These are phyloP conservation scores for Ibycter americanus DNA, from an alignment of 2,797 vertebrate genomes.

Conservation along the genomic window DNA sequence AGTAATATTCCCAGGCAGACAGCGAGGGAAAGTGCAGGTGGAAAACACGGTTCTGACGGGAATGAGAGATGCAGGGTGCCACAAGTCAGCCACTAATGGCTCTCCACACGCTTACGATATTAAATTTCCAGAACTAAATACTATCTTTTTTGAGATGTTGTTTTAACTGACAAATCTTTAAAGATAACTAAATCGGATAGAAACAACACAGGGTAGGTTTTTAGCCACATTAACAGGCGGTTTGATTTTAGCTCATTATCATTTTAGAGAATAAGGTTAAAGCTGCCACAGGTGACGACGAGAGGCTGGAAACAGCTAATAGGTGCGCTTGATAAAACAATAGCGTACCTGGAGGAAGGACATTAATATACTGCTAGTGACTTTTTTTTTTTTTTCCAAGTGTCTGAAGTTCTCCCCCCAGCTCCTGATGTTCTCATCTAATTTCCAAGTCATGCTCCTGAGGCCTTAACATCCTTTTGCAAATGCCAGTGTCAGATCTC, in stretches of 20 bases:
- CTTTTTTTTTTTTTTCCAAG: neutral
- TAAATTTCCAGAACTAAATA: neutral
- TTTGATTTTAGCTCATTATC: neutral
- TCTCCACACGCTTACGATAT: neutral
- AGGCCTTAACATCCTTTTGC: neutral
- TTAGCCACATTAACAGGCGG: neutral
- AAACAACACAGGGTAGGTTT: neutral
- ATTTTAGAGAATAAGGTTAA: slow-evolving; percentile 3
- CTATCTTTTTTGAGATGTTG: neutral
- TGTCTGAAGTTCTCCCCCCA: neutral
- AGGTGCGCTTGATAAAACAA: neutral
- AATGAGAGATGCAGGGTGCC: neutral
- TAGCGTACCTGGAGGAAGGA: neutral
- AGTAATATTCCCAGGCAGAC: slow-evolving; percentile 7
- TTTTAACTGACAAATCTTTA: neutral
- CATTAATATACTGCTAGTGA: neutral
- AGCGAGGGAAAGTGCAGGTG: neutral
- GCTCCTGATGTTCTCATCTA: slow-evolving; percentile 27
- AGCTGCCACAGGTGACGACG: neutral
- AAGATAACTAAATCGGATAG: neutral
- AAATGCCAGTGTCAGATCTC: neutral
- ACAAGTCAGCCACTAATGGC: neutral
- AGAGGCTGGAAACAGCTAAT: neutral
- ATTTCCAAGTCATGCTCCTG: slow-evolving; percentile 35
- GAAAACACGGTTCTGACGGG: neutral